Evolutionary conservation across 1,140 invertebrate genomes (phyloP), one percentile per base, ranked within the genome.

Genomic region (Trichonephila clavipes): DNA sequence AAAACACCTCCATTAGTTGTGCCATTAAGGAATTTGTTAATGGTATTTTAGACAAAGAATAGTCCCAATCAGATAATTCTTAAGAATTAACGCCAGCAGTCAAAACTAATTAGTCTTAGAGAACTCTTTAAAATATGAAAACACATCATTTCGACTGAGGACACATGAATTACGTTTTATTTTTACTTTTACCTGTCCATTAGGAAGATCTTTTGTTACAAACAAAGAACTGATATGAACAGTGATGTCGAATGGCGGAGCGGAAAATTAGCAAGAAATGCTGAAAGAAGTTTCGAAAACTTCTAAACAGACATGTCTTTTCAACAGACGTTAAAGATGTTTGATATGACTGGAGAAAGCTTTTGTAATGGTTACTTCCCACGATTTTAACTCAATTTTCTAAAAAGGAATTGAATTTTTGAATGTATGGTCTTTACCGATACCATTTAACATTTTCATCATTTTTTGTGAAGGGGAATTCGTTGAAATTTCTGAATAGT

Each of bases 11-110:
- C 89, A 90, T 90, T 90, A 90, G 89, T 18, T 40, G 12, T 51
- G 2, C 24, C 77, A 64, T 90, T 90, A 90, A 82, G 72, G 62
- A 90, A 90, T 90, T 82, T 90, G 89, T 40, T 90, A 90, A 90
- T 90, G 89, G 89, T 10, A 18, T 40, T 82, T 82, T 24, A 10
- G 59, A 82, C 89, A 82, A 82, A 90, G 89, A 40, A 82, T 16
- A 8, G 72, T 19, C 66, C 7, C 59, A 82, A 90, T 90, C 89
- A 82, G 69, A 90, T 90, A 81, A 34, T 59, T 90, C 66, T 59
- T 58, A 61, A 90, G 59, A 90, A 61, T 24, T 8, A 64, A 44
- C 4, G 86, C 44, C 34, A 16, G 28, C 34, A 82, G 51, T 82
- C 62, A 51, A 90, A 90, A 82, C 44, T 90, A 82, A 90, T 90